Base-by-base conservation (phyloP, 1,140 invertebrate species). In the Chymomyza costata region DNA sequence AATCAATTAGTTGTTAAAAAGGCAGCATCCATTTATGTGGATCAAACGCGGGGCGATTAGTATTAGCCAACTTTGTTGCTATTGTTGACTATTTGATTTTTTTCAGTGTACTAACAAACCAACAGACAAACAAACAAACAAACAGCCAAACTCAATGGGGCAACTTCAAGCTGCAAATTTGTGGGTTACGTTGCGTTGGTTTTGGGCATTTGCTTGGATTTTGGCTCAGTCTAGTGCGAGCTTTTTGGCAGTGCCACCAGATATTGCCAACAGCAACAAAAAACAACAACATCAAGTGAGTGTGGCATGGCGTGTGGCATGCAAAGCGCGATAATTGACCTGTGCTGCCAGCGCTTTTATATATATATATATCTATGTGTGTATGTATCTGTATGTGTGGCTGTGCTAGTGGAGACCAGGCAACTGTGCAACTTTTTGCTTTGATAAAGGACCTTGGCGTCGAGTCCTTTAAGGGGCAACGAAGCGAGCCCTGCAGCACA, bases 251-350 rank as follows among this genome's bases (percentile, higher is more conserved):
- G 53, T 49, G 52, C 49, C 21, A 16, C 14, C 39, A 57, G 54
- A 43, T 47, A 47, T n/a, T n/a, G n/a, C 18, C 37, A 38, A 28
- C 52, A 56, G 8, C 21, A 25, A 25, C 21, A 25, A 25, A 25
- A 25, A 49, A 35, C 59, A 49, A 40, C 35, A 60, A 49, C 35
- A 28, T 31, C 40, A 61, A 38, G 34, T 46, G n/a, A n/a, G n/a
- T n/a, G n/a, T n/a, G 32, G 18, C 41, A 44, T 30, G 17, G 41
- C 41, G 11, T 55, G 70, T 65, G 52, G 60, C 44, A 76, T 74
- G 69, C 69, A 74, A 69, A 69, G 69, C 69, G 70, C 60, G 70
- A 74, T 74, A 74, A 74, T 74, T 74, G 69, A 74, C 70, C 69
- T 73, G 69, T 70, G 52, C 60, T n/a, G 65, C 69, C 37, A 64